Percentiles rank a stretch among this genome's conserved stretches.
phyloP scores from a whole-genome alignment of 2,797 vertebrate genomes.

The Myotis findleyi region DNA sequence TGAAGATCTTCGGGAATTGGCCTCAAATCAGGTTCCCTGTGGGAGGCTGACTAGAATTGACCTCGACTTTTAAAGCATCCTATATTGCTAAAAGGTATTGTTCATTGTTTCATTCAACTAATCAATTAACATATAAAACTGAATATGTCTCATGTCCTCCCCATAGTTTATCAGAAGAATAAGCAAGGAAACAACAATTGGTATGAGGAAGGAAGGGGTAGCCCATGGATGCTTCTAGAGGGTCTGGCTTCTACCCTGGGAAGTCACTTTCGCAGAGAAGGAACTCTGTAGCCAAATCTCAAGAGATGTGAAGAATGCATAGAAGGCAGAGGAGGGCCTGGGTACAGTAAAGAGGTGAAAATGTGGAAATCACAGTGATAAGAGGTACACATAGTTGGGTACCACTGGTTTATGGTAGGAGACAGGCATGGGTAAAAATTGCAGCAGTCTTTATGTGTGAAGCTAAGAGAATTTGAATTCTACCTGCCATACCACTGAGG shows the following conservation, averaged over 20 bases:
- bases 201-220: background rate
- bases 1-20: background rate
- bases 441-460: background rate
- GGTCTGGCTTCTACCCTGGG: background rate
- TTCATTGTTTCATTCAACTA: conserved; percentile 14
- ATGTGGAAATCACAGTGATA: background rate
- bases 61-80: background rate
- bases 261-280: background rate
- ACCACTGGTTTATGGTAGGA: background rate
- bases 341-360: background rate
- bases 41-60: conserved; percentile 30
- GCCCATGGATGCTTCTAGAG: background rate
- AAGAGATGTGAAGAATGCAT: background rate
- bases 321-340: background rate
- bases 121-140: conserved; percentile 2
- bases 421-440: background rate
- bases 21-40: background rate
- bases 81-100: background rate
- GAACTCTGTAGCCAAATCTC: background rate
- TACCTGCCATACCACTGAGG: background rate
- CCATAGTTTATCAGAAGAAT: background rate
- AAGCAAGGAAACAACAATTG: background rate
- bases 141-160: background rate
- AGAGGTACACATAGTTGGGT: background rate
- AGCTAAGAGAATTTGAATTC: background rate